These are phyloP conservation scores for Andrena camellia DNA, from an alignment of 2,888 invertebrate genomes.

Conservation along the genomic window DNA sequence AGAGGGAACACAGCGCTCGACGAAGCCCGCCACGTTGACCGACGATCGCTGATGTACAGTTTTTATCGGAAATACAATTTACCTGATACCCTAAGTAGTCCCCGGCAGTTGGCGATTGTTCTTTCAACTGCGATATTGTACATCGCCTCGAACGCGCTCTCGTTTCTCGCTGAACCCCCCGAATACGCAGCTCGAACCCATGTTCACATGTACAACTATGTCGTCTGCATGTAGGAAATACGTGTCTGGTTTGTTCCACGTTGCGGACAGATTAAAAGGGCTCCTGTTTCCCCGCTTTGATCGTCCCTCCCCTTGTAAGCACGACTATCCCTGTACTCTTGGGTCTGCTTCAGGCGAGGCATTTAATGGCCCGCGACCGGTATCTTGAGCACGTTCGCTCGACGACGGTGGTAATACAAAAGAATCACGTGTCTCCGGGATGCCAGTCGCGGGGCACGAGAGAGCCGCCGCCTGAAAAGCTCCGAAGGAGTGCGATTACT, in stretches of 20 bases:
- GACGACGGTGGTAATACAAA: no score
- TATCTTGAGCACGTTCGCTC: no score
- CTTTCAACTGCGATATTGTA: background rate
- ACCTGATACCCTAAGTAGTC: background rate
- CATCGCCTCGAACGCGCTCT: background rate
- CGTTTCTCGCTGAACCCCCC: background rate
- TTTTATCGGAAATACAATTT: slow-evolving; percentile 12
- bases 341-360: background rate
- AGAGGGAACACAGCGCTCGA: no score
- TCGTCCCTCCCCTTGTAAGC: background rate
- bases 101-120: slow-evolving; percentile 8
- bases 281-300: background rate
- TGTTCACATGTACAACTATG: background rate
- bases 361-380: no score
- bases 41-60: slow-evolving; percentile 13
- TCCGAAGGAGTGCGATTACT: background rate
- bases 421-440: no score
- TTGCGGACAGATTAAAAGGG: background rate
- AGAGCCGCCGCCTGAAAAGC: background rate
- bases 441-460: background rate
- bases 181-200: background rate
- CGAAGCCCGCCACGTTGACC: no score
- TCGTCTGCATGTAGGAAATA: slow-evolving; percentile 39
- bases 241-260: background rate
- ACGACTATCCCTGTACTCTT: background rate